Percentiles rank a stretch among this genome's conserved stretches.
Evolutionary conservation across 2,888 invertebrate species (phyloP).

Genomic region (Lomographa bimaculata): DNA sequence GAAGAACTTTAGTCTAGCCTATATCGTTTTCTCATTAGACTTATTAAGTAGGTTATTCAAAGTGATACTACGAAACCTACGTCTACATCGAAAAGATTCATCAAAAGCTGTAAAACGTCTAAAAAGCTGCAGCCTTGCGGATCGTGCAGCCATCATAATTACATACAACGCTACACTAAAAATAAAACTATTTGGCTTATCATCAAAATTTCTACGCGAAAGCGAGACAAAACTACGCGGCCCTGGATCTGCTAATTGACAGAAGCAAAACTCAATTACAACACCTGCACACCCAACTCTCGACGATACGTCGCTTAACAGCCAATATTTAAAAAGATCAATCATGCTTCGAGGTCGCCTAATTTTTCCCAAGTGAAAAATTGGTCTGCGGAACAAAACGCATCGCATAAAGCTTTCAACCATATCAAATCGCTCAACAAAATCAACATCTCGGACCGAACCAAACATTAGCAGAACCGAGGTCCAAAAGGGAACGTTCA

Average conservation of each 20-base stretch:
- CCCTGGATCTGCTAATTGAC: constrained; percentile 37
- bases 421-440: constrained; percentile 15
- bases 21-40: constrained; percentile 56
- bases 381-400: constrained; percentile 6
- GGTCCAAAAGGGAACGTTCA: constrained; percentile 36
- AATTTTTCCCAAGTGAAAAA: constrained; percentile 1
- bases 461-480: constrained; percentile 38
- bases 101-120: constrained; percentile 49
- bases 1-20: constrained; percentile 51
- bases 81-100: constrained; percentile 48
- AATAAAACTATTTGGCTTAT: constrained; percentile 63
- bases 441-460: constrained; percentile 26
- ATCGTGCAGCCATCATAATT: constrained; percentile 51
- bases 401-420: constrained; percentile 21
- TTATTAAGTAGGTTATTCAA: constrained; percentile 43
- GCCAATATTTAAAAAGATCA: constrained; percentile 4
- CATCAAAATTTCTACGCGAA: constrained; percentile 53
- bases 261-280: constrained; percentile 27
- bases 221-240: constrained; percentile 49
- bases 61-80: constrained; percentile 60
- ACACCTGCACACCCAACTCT: constrained; percentile 19
- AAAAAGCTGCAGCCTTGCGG: constrained; percentile 74
- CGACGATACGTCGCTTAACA: constrained; percentile 13
- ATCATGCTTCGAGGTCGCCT: neutral
- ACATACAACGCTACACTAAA: constrained; percentile 56